phyloP scores from a whole-genome alignment of 2,113 vertebrate genomes.

The Bos taurus region DNA sequence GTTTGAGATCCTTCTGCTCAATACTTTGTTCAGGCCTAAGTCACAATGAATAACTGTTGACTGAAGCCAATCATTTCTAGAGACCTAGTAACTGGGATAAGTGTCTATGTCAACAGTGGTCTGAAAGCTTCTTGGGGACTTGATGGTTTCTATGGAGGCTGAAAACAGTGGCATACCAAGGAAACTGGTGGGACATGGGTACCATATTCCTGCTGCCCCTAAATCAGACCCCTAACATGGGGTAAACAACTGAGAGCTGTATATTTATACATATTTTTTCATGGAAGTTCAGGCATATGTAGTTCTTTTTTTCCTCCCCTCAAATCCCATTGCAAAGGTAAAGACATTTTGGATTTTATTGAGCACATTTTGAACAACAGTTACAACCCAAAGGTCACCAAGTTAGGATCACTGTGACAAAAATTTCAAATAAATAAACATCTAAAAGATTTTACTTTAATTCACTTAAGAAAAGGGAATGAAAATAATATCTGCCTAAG shows the following conservation, averaged over 20 bases:
- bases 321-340: neutral
- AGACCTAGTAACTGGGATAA: neutral
- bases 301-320: neutral
- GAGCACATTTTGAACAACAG: neutral
- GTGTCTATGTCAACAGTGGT: neutral
- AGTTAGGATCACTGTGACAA: conserved; percentile 35
- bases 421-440: conserved; percentile 34
- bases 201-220: neutral
- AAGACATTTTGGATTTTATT: neutral
- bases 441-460: conserved; percentile 1
- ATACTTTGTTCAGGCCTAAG: neutral
- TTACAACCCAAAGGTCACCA: neutral
- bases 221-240: neutral
- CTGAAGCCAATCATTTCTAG: neutral
- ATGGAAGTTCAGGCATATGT: neutral
- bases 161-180: neutral
- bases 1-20: neutral
- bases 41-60: neutral
- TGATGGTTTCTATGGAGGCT: neutral
- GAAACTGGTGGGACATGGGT: neutral
- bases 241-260: neutral
- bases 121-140: neutral
- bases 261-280: neutral
- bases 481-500: conserved; percentile 37
- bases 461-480: conserved; percentile 35